Conservation (phyloP, 2,888 invertebrate species). For the Clistopyga incitator region DNA sequence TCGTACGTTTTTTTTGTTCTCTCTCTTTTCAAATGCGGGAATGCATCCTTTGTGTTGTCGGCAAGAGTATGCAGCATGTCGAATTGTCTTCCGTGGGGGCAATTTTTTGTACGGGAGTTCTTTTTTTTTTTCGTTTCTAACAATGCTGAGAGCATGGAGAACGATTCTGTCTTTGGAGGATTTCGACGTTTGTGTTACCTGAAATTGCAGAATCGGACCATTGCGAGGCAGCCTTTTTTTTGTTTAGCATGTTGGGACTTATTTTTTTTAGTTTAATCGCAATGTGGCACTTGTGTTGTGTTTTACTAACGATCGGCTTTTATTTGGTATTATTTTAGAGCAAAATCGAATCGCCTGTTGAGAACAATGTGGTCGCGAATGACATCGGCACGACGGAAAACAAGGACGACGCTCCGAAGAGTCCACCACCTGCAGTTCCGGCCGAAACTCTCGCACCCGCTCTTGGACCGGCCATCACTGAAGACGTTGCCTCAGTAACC, state of each 20-base stretch:
- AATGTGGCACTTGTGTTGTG: constrained; percentile 5
- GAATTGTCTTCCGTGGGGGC: constrained; percentile 71
- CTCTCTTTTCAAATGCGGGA: constrained; percentile 63
- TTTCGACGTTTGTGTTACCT: neutral
- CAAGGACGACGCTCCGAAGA: constrained; percentile 77
- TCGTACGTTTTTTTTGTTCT: constrained; percentile 59
- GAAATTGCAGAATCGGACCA: constrained; percentile 69
- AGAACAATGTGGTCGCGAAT: constrained; percentile 74
- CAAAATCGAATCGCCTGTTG: constrained; percentile 76
- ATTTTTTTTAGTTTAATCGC: constrained; percentile 53
- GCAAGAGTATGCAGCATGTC: constrained; percentile 80
- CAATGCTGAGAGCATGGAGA: constrained; percentile 72
- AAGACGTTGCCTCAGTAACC: constrained; percentile 83
- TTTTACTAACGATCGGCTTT: constrained; percentile 53
- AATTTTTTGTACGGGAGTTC: constrained; percentile 70
- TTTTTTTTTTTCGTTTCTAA: constrained; percentile 68
- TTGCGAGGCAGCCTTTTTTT: constrained; percentile 67
- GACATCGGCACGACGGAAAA: constrained; percentile 77
- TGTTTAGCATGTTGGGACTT: constrained; percentile 76
- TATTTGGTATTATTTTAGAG: constrained; percentile 74
- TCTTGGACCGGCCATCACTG: constrained; percentile 81
- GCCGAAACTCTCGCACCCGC: constrained; percentile 75
- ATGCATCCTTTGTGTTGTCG: constrained; percentile 79
- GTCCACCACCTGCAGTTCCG: constrained; percentile 78
- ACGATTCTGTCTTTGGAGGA: constrained; percentile 69